A percentile compares a stretch with the other conserved stretches of the same genome.
These are phyloP conservation scores for Vultur gryphus DNA, from an alignment of 2,797 vertebrate genomes.

Conservation along the genomic window DNA sequence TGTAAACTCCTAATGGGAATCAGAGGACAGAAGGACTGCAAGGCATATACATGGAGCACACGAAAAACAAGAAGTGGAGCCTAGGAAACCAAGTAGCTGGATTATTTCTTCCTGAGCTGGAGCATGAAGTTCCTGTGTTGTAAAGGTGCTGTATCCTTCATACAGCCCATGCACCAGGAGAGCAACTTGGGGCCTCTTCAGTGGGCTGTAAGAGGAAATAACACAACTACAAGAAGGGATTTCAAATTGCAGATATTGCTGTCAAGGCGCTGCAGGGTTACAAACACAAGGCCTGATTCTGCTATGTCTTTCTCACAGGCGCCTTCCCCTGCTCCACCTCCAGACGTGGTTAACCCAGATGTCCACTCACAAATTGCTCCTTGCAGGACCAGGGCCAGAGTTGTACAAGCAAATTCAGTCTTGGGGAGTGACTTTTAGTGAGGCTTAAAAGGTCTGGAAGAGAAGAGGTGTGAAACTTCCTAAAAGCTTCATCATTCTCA, in stretches of 20 bases:
- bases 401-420: background rate
- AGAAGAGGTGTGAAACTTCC: conserved; percentile 6
- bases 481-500: background rate
- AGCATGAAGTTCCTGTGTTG: background rate
- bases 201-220: background rate
- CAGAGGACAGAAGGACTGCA: background rate
- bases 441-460: background rate
- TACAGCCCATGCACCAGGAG: background rate
- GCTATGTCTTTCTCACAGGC: background rate
- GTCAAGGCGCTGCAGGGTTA: background rate
- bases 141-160: background rate
- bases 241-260: background rate
- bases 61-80: background rate
- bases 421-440: background rate
- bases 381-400: background rate
- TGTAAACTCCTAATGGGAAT: background rate
- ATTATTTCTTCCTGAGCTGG: background rate
- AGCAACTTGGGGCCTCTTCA: background rate
- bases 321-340: background rate
- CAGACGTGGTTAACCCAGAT: background rate
- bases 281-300: background rate
- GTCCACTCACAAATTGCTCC: background rate
- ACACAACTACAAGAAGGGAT: background rate
- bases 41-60: background rate
- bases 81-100: background rate